Base-by-base conservation (phyloP, 2,113 vertebrate genomes). In the Stigmatopora nigra region DNA sequence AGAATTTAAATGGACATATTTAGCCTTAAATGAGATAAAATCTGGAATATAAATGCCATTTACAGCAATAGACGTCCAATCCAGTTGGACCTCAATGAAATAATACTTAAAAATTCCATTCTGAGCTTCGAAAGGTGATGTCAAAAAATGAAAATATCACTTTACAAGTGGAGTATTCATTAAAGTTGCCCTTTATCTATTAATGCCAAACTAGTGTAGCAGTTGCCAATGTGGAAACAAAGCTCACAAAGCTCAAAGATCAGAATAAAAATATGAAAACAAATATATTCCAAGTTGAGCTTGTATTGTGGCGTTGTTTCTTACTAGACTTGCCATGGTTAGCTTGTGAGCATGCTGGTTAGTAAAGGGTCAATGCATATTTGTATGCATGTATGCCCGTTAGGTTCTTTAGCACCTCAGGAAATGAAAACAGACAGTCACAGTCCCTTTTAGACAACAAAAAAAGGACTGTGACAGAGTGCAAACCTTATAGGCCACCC, bases 401-500 rank as follows among this genome's bases (percentile, higher is more conserved):
- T 61, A 82, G 71, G 70, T 78, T 84, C 69, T 77, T 59, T 78
- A 74, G 60, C 58, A 71, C 55, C 20, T 38, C 72, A 72, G 77
- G 72, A 78, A 75, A 80, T 65, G 68, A 72, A 47, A 47, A 48
- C 84, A 48, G 80, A 77, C 86, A 71, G 78, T 84, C 46, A 73
- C 63, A 69, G 69, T 78, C 68, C 65, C 69, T 80, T 83, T 68
- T 31, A n/a, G 41, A 36, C 57, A 70, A 61, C 57, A 66, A 75
- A 78, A 66, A 75, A 78, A 71, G 83, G 73, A 71, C 81, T 84
- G 92, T 84, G 85, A 84, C 83, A 84, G 87, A 82, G 88, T 90
- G 89, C 95, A 93, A 94, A 97, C 95, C 97, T 98, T 98, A 92
- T 94, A 96, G 74, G 95, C 95, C 92, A 98, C 93, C 91, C 94